Evolutionary conservation across 2,888 invertebrate species (phyloP).

Genomic region (Lamellibrachia satsuma): DNA sequence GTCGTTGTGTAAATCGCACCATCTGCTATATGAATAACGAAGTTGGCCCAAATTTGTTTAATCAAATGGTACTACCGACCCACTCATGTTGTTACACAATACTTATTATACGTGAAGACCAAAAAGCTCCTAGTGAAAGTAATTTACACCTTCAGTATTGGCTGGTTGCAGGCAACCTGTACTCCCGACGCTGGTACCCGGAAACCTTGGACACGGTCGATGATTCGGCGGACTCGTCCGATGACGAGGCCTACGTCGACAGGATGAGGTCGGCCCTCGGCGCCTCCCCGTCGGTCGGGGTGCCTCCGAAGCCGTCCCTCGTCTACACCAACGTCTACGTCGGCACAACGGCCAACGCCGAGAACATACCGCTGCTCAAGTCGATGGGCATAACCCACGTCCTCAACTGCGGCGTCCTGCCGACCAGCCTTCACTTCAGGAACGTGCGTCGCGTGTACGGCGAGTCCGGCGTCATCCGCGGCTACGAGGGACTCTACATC

Average conservation of each 20-base stretch:
- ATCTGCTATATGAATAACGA: too few relatives aligned
- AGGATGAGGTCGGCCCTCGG: constrained; percentile 37
- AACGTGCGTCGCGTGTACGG: constrained; percentile 30
- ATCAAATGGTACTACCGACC: background rate
- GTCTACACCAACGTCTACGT: constrained; percentile 34
- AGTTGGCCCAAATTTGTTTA: background rate
- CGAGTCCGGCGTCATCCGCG: constrained; percentile 19
- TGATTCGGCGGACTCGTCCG: background rate
- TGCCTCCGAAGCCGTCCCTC: constrained; percentile 36
- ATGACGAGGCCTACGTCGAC: constrained; percentile 34
- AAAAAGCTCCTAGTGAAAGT: background rate
- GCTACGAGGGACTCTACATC: constrained; percentile 34
- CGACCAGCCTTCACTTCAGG: constrained; percentile 18
- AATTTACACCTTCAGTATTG: background rate
- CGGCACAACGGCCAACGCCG: constrained; percentile 38
- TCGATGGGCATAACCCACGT: constrained; percentile 32
- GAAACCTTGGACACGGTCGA: background rate
- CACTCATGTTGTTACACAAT: background rate
- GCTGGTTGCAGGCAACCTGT: constrained; percentile 28
- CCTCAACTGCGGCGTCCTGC: constrained; percentile 35
- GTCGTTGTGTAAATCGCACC: too few relatives aligned
- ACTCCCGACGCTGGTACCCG: background rate
- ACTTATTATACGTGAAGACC: too few relatives aligned
- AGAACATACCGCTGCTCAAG: constrained; percentile 34
- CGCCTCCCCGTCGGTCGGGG: constrained; percentile 34